Evolutionary conservation across 2,888 invertebrate species (phyloP).

Genomic region (Polia nebulosa): DNA sequence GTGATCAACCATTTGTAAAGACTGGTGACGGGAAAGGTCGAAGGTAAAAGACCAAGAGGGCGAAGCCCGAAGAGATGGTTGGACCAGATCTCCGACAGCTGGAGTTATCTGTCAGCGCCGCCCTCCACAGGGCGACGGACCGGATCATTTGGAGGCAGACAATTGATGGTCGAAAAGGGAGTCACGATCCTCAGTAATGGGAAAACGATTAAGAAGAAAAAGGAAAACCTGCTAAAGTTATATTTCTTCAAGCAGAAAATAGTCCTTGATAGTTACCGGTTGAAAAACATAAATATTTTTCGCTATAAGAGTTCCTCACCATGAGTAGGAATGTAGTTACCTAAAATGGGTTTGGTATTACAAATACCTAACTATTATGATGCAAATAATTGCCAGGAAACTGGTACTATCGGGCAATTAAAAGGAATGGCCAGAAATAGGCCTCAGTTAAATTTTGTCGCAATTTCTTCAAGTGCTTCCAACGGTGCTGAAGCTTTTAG

Average conservation of each 20-base stretch:
- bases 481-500: slow-evolving; percentile 32
- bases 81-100: too few species aligned
- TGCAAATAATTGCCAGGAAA: slow-evolving; percentile 18
- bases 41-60: too few species aligned
- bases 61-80: too few species aligned
- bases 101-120: too few species aligned
- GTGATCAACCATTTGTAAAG: too few species aligned
- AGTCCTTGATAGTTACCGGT: not conserved
- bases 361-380: not conserved
- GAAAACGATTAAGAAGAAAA: too few species aligned
- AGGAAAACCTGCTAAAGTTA: not conserved
- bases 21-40: too few species aligned
- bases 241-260: slow-evolving; percentile 6
- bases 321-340: not conserved
- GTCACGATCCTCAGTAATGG: too few species aligned
- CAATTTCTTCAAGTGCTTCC: slow-evolving; percentile 30
- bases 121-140: too few species aligned
- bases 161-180: too few species aligned
- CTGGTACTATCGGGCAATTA: slow-evolving; percentile 10
- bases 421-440: slow-evolving; percentile 22
- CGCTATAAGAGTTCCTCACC: not conserved
- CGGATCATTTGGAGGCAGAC: too few species aligned
- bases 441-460: slow-evolving; percentile 10
- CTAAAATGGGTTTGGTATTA: not conserved
- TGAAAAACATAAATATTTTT: not conserved